A percentile compares a stretch with the other conserved stretches of the same genome.
Conservation (phyloP, 2,797 vertebrate species). For the Enteromius viviparus region DNA sequence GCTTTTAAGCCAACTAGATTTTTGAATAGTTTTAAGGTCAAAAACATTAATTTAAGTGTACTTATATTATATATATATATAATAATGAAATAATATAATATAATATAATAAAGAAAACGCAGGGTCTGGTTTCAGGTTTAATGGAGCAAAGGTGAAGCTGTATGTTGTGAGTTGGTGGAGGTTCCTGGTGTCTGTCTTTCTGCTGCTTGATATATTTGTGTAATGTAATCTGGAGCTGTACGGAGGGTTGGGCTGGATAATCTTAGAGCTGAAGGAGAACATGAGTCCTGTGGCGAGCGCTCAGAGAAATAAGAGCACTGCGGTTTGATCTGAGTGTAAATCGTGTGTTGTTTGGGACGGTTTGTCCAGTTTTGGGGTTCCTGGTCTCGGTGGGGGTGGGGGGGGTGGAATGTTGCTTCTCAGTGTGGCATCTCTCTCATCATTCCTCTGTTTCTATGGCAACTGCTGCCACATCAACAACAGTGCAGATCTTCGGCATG, state of each 20-base stretch:
- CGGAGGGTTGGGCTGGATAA: conserved; percentile 2
- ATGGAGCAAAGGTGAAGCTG: neutral
- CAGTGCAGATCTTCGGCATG: neutral
- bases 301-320: neutral
- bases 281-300: neutral
- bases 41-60: too few relatives aligned
- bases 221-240: conserved; percentile 9
- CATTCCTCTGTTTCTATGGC: conserved; percentile 7
- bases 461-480: neutral
- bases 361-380: neutral
- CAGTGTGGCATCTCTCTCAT: conserved; percentile 12
- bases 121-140: neutral
- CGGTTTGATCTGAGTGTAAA: neutral
- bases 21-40: neutral
- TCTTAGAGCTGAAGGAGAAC: conserved; percentile 22
- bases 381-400: neutral
- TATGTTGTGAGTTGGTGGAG: conserved; percentile 6
- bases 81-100: too few relatives aligned
- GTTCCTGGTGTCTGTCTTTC: conserved; percentile 7
- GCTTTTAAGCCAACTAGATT: neutral
- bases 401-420: neutral
- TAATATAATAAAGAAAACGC: too few relatives aligned
- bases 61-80: too few relatives aligned
- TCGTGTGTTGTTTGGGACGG: neutral
- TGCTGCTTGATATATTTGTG: conserved; percentile 7